phyloP scores from a whole-genome alignment of 2,888 invertebrate species.

The Pandemis heparana region DNA sequence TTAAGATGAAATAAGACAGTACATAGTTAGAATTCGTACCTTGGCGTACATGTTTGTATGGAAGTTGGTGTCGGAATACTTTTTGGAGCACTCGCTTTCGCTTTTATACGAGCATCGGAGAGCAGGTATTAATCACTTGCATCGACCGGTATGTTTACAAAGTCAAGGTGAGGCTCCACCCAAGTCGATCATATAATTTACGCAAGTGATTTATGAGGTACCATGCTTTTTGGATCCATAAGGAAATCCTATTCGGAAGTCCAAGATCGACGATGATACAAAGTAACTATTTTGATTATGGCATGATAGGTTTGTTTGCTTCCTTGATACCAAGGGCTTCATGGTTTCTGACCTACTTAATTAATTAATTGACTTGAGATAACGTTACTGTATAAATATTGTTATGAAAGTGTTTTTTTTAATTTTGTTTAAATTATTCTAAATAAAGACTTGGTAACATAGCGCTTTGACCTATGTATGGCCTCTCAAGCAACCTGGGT shows the following conservation, averaged over 20 bases:
- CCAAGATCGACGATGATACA: conserved; percentile 26
- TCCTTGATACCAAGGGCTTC: conserved; percentile 38
- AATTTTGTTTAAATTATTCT: neutral
- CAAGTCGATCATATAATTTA: conserved; percentile 49
- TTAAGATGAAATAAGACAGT: too few relatives aligned
- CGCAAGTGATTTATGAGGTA: conserved; percentile 44
- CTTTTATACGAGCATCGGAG: conserved; percentile 73
- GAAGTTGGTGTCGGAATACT: conserved; percentile 70
- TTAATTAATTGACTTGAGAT: neutral
- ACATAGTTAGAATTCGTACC: conserved; percentile 57
- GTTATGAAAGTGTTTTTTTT: neutral
- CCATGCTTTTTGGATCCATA: conserved; percentile 40
- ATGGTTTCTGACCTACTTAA: conserved; percentile 22
- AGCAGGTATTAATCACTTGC: conserved; percentile 73
- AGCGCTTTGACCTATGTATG: too few relatives aligned
- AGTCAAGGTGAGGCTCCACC: conserved; percentile 71
- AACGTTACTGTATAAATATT: neutral
- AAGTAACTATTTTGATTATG: conserved; percentile 18
- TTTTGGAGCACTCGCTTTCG: conserved; percentile 72
- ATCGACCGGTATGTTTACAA: conserved; percentile 70
- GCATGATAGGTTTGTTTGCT: conserved; percentile 22
- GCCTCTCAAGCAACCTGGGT: too few relatives aligned
- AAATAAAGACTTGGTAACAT: neutral
- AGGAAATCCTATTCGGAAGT: conserved; percentile 50
- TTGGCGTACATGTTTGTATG: conserved; percentile 80